Conservation (phyloP, 1,140 invertebrate species). For the Olivierus martensii region DNA sequence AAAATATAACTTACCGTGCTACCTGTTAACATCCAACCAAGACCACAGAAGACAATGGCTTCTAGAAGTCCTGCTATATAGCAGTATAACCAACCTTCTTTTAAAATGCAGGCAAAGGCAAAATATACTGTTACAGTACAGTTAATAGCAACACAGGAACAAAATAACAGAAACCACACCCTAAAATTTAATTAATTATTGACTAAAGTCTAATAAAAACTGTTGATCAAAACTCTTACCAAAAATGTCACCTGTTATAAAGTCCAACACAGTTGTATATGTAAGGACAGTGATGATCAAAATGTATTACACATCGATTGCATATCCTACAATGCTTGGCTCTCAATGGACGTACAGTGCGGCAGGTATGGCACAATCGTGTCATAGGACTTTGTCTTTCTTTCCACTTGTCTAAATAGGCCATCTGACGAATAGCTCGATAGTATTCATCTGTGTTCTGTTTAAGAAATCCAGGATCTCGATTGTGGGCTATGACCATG, state of each 20-base stretch:
- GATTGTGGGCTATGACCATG: slow-evolving; percentile 72
- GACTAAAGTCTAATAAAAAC: too few species aligned
- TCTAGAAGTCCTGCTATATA: slow-evolving; percentile 65
- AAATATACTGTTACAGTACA: slow-evolving; percentile 76
- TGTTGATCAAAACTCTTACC: too few species aligned
- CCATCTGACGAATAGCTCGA: slow-evolving; percentile 66
- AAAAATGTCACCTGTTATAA: slow-evolving; percentile 37
- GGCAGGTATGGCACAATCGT: slow-evolving; percentile 75
- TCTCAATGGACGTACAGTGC: slow-evolving; percentile 64
- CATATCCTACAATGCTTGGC: slow-evolving; percentile 86
- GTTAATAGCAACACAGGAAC: slow-evolving; percentile 68
- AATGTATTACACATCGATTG: slow-evolving; percentile 79
- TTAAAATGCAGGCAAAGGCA: slow-evolving; percentile 67
- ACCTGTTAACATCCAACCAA: slow-evolving; percentile 72
- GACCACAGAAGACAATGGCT: slow-evolving; percentile 62
- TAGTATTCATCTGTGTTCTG: slow-evolving; percentile 79
- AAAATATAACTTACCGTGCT: slow-evolving; percentile 54
- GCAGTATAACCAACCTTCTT: slow-evolving; percentile 67
- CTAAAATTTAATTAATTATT: slow-evolving; percentile 37
- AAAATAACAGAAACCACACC: slow-evolving; percentile 84
- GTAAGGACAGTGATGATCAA: slow-evolving; percentile 90
- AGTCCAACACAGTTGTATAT: slow-evolving; percentile 86
- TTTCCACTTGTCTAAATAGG: slow-evolving; percentile 77
- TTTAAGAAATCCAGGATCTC: slow-evolving; percentile 76
- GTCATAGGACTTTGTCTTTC: slow-evolving; percentile 71